Percentiles rank a stretch among this genome's conserved stretches.
Conservation (phyloP, 1,140 invertebrate species). For the Saccostrea glomerata region DNA sequence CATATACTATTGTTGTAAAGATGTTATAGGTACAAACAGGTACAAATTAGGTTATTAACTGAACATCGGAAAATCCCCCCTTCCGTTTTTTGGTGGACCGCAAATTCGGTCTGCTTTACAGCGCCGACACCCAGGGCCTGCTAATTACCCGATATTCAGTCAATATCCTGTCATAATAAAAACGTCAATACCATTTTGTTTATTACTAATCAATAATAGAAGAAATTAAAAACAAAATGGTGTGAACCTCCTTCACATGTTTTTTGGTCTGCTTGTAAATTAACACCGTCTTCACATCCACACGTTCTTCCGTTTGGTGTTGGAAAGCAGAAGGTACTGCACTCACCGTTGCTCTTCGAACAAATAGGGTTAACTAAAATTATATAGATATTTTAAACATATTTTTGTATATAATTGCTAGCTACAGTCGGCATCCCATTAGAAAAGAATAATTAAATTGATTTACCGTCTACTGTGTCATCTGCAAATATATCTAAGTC, state of each 20-base stretch:
- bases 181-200: too few relatives aligned
- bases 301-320: slow-evolving; percentile 33
- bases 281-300: not conserved
- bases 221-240: not conserved
- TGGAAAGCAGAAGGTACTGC: slow-evolving; percentile 41
- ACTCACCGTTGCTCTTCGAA: not conserved
- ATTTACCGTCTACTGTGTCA: not conserved
- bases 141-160: not conserved
- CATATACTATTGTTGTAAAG: too few relatives aligned
- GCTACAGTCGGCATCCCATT: not conserved
- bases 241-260: slow-evolving; percentile 29
- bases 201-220: not conserved
- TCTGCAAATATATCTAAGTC: not conserved
- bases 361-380: not conserved
- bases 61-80: too few relatives aligned
- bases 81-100: too few relatives aligned
- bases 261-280: not conserved
- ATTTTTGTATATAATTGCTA: not conserved
- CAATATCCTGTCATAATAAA: too few relatives aligned
- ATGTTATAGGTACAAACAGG: too few relatives aligned
- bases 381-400: too few relatives aligned
- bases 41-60: too few relatives aligned
- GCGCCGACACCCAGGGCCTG: not conserved
- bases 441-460: not conserved
- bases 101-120: too few relatives aligned